Base-by-base conservation (phyloP, 2,888 invertebrate species). In the Eupithecia centaureata region DNA sequence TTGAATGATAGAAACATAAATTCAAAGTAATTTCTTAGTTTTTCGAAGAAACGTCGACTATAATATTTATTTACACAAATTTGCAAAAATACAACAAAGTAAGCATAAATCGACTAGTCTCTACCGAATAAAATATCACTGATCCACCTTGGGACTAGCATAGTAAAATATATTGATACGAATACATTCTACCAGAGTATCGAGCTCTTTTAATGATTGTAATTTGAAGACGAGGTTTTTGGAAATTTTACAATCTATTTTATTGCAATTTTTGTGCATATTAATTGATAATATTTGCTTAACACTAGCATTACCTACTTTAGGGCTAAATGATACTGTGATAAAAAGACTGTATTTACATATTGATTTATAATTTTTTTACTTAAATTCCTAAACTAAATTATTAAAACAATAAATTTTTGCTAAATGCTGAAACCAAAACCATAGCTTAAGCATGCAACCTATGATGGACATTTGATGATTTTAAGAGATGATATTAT, bases 91-190 rank as follows among this genome's bases (percentile, higher is more conserved):
- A 27, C 10, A n/a, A 15, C 13, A 27, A 27, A 27, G 52, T 52
- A 15, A 52, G 15, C 52, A 13, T 52, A 52, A 52, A 15, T 2
- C 1, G 25, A 27, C 27, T 52, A 51, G 33, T 59, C 52, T 62
- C 38, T 38, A 18, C 27, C 18, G 22, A 63, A 63, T 63, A 27
- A 86, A 86, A 86, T 84, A 86, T 76, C 84, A 84, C 81, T 78
- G 72, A 82, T 66, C 78, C 75, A 81, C 86, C 85, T 86, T 84
- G 85, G 70, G 75, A 57, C 67, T 73, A 70, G 68, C 65, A 63
- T 59, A 52, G n/a, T 47, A 25, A 42, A 60, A 42, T 65, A 65
- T 27, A 18, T 61, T 42, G 54, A 65, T 38, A 52, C 12, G 7
- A 30, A 60, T 60, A 22, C 4, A 60, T 35, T 59, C 58, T 64